Evolutionary conservation across 2,888 invertebrate species (phyloP), one percentile per base, ranked within the genome.

Genomic region (Papilio gigon): DNA sequence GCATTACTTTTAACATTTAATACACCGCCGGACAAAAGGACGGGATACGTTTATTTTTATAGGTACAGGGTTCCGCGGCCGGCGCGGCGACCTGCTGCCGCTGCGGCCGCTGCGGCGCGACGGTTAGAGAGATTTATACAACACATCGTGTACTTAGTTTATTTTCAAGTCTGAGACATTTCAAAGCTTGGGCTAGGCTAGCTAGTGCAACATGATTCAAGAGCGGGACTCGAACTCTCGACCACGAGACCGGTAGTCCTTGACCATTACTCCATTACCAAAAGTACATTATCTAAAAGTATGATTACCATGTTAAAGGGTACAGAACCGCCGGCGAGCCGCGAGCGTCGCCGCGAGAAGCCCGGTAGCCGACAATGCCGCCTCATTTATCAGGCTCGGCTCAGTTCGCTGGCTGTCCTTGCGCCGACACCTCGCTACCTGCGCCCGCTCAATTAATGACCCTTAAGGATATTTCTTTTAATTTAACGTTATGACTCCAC

Each of bases 341-440:
- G 1, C 71, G 68, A 71, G 68, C 53, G 63, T n/a, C 40, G 63
- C 60, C 63, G 71, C 75, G 66, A 20, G 27, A 80, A 81, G 76
- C 80, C 81, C 81, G 77, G 81, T 81, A 81, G 81, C 81, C 74
- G 77, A 78, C 78, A 80, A 78, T 78, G 74, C 75, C 66, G 65
- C 71, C 75, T 77, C 75, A 78, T 77, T 78, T 75, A 77, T 79
- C 78, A 79, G 72, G 72, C 71, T 76, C 74, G 74, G 74, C 33
- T 65, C 65, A 67, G 67, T 74, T 71, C 12, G 9, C 50, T 65
- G 56, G 68, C 68, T 73, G 71, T 71, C 68, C 58, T 61, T 62
- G 60, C 62, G 65, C n/a, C 40, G 30, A 59, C 44, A 17, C 17
- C 56, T 27, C 67, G 72, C 74, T 74, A 77, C 76, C 72, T 64